Evolutionary conservation across 2,888 invertebrate species (phyloP).

Genomic region (Monoplex corrugatus): DNA sequence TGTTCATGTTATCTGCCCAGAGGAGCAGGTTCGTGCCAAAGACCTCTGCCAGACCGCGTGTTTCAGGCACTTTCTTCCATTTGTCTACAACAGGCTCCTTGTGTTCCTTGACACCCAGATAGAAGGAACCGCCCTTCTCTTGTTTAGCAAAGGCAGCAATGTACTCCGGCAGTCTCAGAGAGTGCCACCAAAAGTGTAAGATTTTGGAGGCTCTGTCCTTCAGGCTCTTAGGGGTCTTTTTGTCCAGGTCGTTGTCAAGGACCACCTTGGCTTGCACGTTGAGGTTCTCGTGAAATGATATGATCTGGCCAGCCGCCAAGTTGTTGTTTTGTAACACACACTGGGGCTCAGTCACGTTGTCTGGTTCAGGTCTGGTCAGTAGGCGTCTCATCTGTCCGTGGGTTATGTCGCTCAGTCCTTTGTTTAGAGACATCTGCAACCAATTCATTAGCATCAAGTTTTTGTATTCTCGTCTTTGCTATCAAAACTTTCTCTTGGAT

Average conservation of each 20-base stretch:
- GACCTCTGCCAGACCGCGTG: background rate
- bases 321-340: background rate
- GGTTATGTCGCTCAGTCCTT: conserved; percentile 3
- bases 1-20: conserved; percentile 40
- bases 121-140: conserved; percentile 38
- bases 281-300: conserved; percentile 28
- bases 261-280: conserved; percentile 33
- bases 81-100: background rate
- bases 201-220: conserved; percentile 4
- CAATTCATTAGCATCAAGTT: background rate
- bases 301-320: background rate
- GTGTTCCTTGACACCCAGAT: conserved; percentile 27
- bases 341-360: background rate
- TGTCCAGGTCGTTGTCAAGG: background rate
- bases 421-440: conserved; percentile 8
- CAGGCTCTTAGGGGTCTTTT: background rate
- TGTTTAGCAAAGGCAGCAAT: conserved; percentile 41
- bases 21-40: background rate
- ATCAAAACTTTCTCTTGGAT: too few species aligned
- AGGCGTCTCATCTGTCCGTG: conserved; percentile 23
- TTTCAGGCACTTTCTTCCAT: conserved; percentile 29
- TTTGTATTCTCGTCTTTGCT: background rate
- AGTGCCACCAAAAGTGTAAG: background rate
- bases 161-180: conserved; percentile 8
- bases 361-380: background rate